Conservation (phyloP, 2,113 vertebrate genomes). For the Ciconia boyciana region DNA sequence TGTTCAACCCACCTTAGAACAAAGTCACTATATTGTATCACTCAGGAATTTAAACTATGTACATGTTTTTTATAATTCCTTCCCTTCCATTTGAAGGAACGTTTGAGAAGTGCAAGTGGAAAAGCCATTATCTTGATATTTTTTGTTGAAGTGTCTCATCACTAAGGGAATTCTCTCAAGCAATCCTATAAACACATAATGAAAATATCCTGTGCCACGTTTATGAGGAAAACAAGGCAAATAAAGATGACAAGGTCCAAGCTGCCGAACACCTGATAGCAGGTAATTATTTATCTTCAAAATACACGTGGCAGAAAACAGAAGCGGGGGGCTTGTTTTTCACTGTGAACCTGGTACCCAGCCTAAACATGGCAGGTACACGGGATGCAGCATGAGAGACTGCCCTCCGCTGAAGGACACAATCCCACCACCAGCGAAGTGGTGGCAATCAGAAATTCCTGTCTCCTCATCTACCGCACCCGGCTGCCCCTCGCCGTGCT, state of each 20-base stretch:
- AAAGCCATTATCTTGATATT: not conserved
- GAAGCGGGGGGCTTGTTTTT: not conserved
- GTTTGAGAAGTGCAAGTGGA: not conserved
- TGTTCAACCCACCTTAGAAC: not conserved
- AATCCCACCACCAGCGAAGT: not conserved
- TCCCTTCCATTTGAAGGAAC: not conserved
- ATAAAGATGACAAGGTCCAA: not conserved
- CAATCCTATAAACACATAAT: not conserved
- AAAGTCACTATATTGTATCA: not conserved
- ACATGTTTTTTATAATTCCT: not conserved
- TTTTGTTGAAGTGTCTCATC: not conserved
- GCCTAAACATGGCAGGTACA: not conserved
- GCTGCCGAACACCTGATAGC: not conserved
- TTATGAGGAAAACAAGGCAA: not conserved
- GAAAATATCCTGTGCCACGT: not conserved
- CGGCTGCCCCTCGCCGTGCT: not conserved
- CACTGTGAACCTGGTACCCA: not conserved
- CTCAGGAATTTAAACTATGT: not conserved
- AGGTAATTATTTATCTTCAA: not conserved
- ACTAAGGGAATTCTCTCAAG: not conserved
- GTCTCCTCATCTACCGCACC: not conserved
- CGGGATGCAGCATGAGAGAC: not conserved
- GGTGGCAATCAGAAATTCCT: not conserved
- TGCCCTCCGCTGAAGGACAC: not conserved
- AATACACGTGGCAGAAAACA: not conserved